Percentiles rank a stretch among this genome's conserved stretches.
These are phyloP conservation scores for Ramphastos sulfuratus DNA, from an alignment of 2,113 vertebrate species.

Conservation along the genomic window DNA sequence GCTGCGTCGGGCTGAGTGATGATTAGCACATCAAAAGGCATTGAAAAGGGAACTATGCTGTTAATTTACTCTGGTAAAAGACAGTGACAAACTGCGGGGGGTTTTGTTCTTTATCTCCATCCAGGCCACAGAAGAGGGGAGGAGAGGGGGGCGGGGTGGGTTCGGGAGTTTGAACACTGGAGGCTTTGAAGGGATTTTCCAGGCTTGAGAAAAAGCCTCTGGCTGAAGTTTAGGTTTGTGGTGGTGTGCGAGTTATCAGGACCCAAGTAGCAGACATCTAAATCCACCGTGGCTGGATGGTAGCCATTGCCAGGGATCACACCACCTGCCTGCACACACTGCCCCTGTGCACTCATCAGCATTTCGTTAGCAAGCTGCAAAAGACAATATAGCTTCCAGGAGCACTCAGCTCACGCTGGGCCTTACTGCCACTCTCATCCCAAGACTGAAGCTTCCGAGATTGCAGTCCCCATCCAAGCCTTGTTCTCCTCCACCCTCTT, in stretches of 20 bases:
- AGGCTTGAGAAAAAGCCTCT: not conserved
- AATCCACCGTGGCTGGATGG: not conserved
- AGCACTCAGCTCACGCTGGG: fast-evolving
- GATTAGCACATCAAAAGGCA: conserved; percentile 37
- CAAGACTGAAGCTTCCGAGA: not conserved
- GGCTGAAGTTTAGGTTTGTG: not conserved
- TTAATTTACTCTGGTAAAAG: not conserved
- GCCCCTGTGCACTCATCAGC: not conserved
- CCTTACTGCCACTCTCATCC: not conserved
- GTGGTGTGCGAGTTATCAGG: not conserved
- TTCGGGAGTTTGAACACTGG: not conserved
- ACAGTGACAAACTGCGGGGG: not conserved
- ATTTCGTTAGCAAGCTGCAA: not conserved
- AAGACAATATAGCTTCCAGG: fast-evolving
- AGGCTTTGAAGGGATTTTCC: not conserved
- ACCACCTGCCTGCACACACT: not conserved
- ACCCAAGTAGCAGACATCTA: fast-evolving
- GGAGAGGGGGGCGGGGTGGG: not conserved
- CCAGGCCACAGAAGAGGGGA: not conserved
- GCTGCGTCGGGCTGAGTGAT: fast-evolving
- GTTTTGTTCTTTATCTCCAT: not conserved
- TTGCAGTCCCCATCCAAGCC: conserved; percentile 10
- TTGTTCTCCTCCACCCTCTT: conserved; percentile 27
- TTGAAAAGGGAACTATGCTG: not conserved
- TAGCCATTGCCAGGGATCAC: not conserved